These are phyloP conservation scores for Teleogryllus occipitalis DNA, from an alignment of 1,140 invertebrate species.

Conservation along the genomic window DNA sequence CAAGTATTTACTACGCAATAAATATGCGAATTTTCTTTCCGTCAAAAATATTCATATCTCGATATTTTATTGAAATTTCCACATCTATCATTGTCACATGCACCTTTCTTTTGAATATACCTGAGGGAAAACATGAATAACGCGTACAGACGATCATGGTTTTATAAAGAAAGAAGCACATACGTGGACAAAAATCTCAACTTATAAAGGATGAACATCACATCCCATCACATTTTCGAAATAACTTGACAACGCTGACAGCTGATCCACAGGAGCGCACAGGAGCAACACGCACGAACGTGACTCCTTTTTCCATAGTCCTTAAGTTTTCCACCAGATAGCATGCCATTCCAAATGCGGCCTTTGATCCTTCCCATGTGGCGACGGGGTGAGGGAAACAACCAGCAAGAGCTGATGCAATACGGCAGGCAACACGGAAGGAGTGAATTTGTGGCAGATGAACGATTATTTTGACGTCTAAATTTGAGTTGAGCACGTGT, in stretches of 20 bases:
- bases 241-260: constrained; percentile 1
- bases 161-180: background rate
- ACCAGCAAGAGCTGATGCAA: constrained; percentile 10
- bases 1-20: no score
- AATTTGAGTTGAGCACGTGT: background rate
- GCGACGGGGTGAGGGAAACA: constrained; percentile 8
- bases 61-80: background rate
- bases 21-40: no score
- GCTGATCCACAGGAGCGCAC: background rate
- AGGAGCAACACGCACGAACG: background rate
- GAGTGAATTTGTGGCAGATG: background rate
- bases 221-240: background rate
- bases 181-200: background rate
- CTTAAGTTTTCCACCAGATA: background rate
- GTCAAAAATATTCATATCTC: background rate
- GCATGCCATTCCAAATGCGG: background rate
- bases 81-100: background rate
- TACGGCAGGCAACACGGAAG: background rate
- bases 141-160: background rate
- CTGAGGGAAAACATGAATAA: background rate
- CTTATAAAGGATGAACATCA: background rate
- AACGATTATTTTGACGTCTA: background rate
- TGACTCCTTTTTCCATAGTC: background rate
- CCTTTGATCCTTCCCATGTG: constrained; percentile 8
- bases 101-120: background rate